These are phyloP conservation scores for Arnoldichthys spilopterus DNA, from an alignment of 2,797 vertebrate species.

Conservation along the genomic window DNA sequence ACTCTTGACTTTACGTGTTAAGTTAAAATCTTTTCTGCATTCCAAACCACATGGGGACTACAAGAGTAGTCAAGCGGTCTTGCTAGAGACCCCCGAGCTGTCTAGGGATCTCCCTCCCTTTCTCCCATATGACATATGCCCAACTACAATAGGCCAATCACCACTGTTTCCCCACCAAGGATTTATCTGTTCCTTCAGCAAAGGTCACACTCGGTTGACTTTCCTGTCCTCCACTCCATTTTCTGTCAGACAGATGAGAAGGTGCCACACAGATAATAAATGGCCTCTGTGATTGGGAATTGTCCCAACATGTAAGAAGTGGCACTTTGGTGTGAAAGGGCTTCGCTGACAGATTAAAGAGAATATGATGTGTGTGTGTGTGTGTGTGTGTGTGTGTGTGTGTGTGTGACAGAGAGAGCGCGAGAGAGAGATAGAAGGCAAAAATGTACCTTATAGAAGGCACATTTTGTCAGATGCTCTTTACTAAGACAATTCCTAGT, in stretches of 20 bases:
- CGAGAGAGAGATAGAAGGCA: neutral
- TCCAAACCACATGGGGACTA: neutral
- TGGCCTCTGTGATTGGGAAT: slow-evolving; percentile 16
- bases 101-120: slow-evolving; percentile 2
- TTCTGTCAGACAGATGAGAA: slow-evolving; percentile 31
- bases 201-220: slow-evolving; percentile 22
- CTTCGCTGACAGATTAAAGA: slow-evolving; percentile 21
- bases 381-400: slow-evolving; percentile 7
- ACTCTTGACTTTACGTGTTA: neutral
- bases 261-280: slow-evolving; percentile 29
- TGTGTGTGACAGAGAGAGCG: neutral
- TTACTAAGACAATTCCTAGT: too few relatives aligned
- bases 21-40: neutral
- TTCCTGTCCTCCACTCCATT: slow-evolving; percentile 1
- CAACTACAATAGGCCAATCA: slow-evolving; percentile 23
- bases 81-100: neutral
- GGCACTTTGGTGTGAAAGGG: slow-evolving; percentile 21
- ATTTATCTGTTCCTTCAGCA: slow-evolving; percentile 22
- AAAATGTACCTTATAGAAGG: neutral
- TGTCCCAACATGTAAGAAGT: slow-evolving; percentile 20
- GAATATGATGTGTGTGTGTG: neutral
- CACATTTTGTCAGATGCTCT: neutral
- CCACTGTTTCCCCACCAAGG: slow-evolving; percentile 9
- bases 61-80: neutral
- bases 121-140: neutral